Percentiles rank a stretch among this genome's conserved stretches.
Evolutionary conservation across 2,888 invertebrate species (phyloP).

Genomic region (Rhingia campestris): DNA sequence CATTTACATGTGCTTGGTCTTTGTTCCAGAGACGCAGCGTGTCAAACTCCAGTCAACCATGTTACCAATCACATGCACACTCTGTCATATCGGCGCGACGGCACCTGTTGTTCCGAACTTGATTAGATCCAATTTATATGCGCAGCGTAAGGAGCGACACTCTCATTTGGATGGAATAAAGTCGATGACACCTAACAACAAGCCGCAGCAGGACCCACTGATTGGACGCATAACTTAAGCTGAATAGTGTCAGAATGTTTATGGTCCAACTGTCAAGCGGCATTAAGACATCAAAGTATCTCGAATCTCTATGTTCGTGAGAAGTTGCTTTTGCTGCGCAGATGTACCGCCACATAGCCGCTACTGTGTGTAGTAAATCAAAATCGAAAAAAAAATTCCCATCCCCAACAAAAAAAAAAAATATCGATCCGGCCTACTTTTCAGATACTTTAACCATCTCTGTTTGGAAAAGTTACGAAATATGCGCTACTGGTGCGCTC

Average conservation of each 20-base stretch:
- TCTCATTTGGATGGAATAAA: not conserved
- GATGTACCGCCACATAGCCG: slow-evolving; percentile 2
- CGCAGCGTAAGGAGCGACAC: slow-evolving; percentile 24
- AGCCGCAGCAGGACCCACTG: slow-evolving; percentile 22
- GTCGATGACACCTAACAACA: slow-evolving; percentile 40
- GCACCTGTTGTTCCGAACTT: slow-evolving; percentile 52
- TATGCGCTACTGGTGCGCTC: slow-evolving; percentile 27
- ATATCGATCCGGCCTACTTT: slow-evolving; percentile 68
- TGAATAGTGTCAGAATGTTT: slow-evolving; percentile 59
- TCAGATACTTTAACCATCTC: slow-evolving; percentile 44
- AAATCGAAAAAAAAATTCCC: not conserved
- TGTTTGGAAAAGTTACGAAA: slow-evolving; percentile 56
- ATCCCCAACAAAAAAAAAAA: not conserved
- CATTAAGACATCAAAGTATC: slow-evolving; percentile 60
- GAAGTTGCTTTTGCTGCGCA: slow-evolving; percentile 40
- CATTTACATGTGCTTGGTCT: not conserved
- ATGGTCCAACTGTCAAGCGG: slow-evolving; percentile 43
- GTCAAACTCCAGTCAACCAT: not conserved
- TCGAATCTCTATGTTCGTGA: slow-evolving; percentile 47
- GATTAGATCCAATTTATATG: slow-evolving; percentile 60
- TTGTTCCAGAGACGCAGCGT: slow-evolving; percentile 11
- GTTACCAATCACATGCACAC: slow-evolving; percentile 20
- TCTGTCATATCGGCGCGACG: slow-evolving; percentile 2
- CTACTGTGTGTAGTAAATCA: slow-evolving; percentile 50
- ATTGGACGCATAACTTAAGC: slow-evolving; percentile 30